Percentiles rank a stretch among this genome's conserved stretches.
Evolutionary conservation across 2,797 vertebrate species (phyloP).

Genomic region (Micropoecilia bifurca): DNA sequence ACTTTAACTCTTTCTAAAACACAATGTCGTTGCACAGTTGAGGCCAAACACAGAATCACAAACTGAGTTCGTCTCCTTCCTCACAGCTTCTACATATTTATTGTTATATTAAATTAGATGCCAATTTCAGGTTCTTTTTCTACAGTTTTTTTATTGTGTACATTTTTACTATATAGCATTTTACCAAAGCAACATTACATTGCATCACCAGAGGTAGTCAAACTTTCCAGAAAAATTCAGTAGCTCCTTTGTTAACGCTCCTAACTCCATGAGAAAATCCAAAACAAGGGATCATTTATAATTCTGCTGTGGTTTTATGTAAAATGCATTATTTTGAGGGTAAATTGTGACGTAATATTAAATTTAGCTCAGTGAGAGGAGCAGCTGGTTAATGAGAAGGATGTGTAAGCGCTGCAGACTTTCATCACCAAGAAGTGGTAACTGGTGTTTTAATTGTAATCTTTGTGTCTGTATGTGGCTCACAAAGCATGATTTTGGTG

Average conservation of each 20-base stretch:
- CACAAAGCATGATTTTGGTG: slow-evolving; percentile 42
- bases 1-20: slow-evolving; percentile 16
- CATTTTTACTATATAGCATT: background rate
- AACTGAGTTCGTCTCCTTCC: background rate
- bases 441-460: slow-evolving; percentile 36
- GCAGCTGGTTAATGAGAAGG: slow-evolving; percentile 18
- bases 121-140: background rate
- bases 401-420: slow-evolving; percentile 25
- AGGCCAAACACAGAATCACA: slow-evolving; percentile 1
- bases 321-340: background rate
- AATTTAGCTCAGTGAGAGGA: slow-evolving; percentile 12
- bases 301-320: background rate
- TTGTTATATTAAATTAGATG: background rate
- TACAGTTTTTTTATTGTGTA: background rate
- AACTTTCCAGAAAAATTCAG: background rate
- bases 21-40: slow-evolving; percentile 5
- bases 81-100: background rate
- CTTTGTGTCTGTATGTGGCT: slow-evolving; percentile 52
- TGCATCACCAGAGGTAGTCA: background rate
- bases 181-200: background rate
- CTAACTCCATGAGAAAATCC: background rate
- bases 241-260: background rate
- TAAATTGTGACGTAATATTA: background rate
- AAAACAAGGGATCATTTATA: background rate
- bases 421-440: slow-evolving; percentile 36